Conservation (phyloP, 2,113 vertebrate species). For the Noturus placidus region DNA sequence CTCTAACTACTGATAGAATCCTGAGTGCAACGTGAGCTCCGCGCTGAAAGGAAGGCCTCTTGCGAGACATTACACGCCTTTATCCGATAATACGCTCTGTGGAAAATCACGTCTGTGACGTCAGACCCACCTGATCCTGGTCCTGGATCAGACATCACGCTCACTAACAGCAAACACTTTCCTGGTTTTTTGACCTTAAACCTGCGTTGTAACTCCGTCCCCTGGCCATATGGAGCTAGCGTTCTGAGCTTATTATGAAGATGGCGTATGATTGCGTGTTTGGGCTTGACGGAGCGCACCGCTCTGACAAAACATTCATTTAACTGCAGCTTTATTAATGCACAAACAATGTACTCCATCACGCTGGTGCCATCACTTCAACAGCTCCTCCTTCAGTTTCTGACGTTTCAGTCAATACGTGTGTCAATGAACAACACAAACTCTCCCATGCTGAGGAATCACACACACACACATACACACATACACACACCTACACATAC, state of each 20-base stretch:
- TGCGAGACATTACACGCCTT: constrained; percentile 40
- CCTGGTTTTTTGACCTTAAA: too few relatives aligned
- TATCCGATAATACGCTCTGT: constrained; percentile 14
- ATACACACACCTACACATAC: not conserved
- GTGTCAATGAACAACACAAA: too few relatives aligned
- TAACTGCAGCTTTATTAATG: constrained; percentile 54
- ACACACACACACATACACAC: not conserved
- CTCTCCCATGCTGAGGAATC: not conserved
- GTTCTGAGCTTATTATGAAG: not conserved
- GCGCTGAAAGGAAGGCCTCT: constrained; percentile 32
- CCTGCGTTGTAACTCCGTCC: not conserved
- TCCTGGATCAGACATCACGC: not conserved
- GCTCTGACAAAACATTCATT: constrained; percentile 51
- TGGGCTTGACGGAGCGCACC: constrained; percentile 43
- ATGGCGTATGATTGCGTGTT: constrained; percentile 33
- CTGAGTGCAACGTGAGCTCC: constrained; percentile 47
- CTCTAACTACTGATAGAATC: constrained; percentile 52
- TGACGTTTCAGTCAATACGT: not conserved
- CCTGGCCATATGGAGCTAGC: not conserved
- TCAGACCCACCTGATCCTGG: not conserved
- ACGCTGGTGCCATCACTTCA: not conserved
- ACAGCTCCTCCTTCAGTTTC: not conserved
- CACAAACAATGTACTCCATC: constrained; percentile 45
- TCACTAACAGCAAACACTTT: not conserved
- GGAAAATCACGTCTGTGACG: constrained; percentile 4